A percentile compares a stretch with the other conserved stretches of the same genome.
These are phyloP conservation scores for Peromyscus eremicus DNA, from an alignment of 2,797 vertebrate species.

Conservation along the genomic window DNA sequence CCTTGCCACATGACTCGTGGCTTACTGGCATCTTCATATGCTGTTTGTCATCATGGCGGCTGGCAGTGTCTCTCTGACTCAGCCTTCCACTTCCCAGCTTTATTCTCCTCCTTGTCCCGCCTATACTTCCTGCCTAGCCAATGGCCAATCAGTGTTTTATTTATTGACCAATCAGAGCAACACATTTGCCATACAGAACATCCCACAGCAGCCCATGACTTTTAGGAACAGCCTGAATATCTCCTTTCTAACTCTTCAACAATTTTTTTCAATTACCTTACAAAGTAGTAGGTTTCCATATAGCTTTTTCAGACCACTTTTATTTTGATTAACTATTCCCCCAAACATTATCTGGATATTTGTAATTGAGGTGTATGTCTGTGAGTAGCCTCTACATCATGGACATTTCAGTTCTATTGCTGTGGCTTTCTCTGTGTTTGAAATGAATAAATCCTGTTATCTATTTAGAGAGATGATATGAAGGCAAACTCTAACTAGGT, in stretches of 20 bases:
- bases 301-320: neutral
- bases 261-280: neutral
- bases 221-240: neutral
- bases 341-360: neutral
- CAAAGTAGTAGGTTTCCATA: neutral
- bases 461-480: neutral
- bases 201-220: neutral
- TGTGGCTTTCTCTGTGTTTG: conserved; percentile 37
- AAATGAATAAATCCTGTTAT: neutral
- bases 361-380: neutral
- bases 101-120: too few relatives aligned
- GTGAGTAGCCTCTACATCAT: neutral
- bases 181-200: too few relatives aligned
- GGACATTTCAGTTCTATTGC: conserved; percentile 4
- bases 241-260: neutral
- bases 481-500: neutral
- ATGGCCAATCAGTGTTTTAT: too few relatives aligned
- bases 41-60: too few relatives aligned
- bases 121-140: too few relatives aligned
- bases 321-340: neutral
- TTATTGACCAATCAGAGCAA: too few relatives aligned
- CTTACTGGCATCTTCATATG: too few relatives aligned
- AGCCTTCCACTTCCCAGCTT: too few relatives aligned
- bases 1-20: too few relatives aligned
- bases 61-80: too few relatives aligned